A percentile compares a stretch with the other conserved stretches of the same genome.
These are phyloP conservation scores for Mechanitis mazaeus DNA, from an alignment of 2,888 invertebrate species.

Conservation along the genomic window DNA sequence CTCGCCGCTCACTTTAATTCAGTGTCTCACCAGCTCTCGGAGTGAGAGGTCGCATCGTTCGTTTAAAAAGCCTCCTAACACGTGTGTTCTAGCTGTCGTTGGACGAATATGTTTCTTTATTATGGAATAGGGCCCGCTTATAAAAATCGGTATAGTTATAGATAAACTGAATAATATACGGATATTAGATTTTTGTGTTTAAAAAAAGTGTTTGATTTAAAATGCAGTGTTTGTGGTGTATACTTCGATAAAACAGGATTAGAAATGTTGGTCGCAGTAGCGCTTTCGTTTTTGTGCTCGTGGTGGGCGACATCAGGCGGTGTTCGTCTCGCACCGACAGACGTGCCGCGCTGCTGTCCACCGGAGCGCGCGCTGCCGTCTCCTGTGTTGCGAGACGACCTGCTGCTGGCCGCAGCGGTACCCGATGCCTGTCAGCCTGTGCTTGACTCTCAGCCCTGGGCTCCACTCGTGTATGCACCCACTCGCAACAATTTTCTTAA, in stretches of 20 bases:
- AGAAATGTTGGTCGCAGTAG: constrained; percentile 33
- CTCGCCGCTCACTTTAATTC: constrained; percentile 15
- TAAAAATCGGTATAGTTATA: constrained; percentile 13
- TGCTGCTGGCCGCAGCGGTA: constrained; percentile 64
- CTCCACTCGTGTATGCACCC: constrained; percentile 77
- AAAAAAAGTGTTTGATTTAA: constrained; percentile 13
- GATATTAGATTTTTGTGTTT: no score
- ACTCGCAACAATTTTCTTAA: constrained; percentile 53
- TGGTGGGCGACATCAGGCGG: constrained; percentile 35
- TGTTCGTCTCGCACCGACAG: constrained; percentile 43
- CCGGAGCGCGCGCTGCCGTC: constrained; percentile 38
- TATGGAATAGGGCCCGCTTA: constrained; percentile 7
- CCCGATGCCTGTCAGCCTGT: constrained; percentile 41
- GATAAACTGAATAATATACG: no score
- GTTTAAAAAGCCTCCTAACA: constrained; percentile 32
- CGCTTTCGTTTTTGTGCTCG: constrained; percentile 35
- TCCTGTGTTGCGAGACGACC: constrained; percentile 61
- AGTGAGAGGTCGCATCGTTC: constrained; percentile 40
- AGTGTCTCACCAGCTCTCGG: constrained; percentile 37
- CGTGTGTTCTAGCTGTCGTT: constrained; percentile 42
- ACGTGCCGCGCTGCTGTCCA: constrained; percentile 53
- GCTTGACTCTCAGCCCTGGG: constrained; percentile 59
- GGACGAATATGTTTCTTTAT: constrained; percentile 32
- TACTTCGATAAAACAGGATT: constrained; percentile 37
- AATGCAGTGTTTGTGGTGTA: constrained; percentile 27